Conservation (phyloP, 2,113 vertebrate species). For the Forbesichthys papilliferus region DNA sequence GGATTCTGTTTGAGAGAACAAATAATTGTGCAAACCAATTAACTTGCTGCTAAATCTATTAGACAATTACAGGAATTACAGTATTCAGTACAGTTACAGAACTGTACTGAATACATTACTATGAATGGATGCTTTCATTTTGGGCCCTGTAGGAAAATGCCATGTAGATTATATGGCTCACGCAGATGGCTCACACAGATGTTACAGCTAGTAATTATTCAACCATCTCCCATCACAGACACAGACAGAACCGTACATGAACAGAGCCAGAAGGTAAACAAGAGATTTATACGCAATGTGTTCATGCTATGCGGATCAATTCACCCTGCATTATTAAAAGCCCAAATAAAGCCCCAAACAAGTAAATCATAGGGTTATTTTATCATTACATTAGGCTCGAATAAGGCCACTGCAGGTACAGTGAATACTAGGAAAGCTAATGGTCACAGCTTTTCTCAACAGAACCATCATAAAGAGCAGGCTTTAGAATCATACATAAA, state of each 20-base stretch:
- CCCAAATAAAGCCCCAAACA: constrained; percentile 6
- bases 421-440: not conserved
- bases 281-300: constrained; percentile 34
- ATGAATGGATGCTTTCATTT: constrained; percentile 4
- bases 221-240: not conserved
- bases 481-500: not conserved
- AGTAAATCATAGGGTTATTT: not conserved
- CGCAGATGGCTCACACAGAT: not conserved
- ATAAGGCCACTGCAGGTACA: not conserved
- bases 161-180: not conserved
- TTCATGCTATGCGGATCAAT: constrained; percentile 1
- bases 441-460: not conserved
- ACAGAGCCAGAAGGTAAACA: constrained; percentile 10
- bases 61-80: constrained; percentile 2
- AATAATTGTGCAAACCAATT: constrained; percentile 50
- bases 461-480: not conserved
- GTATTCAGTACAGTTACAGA: not conserved
- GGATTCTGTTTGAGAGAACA: constrained; percentile 25
- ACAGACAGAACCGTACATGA: not conserved
- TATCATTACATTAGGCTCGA: not conserved
- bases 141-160: not conserved
- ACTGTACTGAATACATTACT: constrained; percentile 14
- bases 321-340: not conserved
- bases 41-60: constrained; percentile 52
- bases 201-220: not conserved